These are phyloP conservation scores for Plectropomus leopardus DNA, from an alignment of 2,113 vertebrate species.

Conservation along the genomic window DNA sequence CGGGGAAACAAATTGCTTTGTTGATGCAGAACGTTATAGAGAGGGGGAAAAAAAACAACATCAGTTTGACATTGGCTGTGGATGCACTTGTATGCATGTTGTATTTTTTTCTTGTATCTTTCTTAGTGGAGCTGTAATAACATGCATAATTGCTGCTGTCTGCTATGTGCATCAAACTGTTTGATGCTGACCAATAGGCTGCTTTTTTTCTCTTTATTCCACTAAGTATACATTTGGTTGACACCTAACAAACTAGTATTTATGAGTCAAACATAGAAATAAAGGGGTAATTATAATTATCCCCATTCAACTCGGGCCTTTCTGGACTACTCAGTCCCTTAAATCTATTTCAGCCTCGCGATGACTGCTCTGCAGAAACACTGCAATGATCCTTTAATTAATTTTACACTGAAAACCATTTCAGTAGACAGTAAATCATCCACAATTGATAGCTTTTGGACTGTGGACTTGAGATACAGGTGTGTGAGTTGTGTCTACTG, in stretches of 20 bases:
- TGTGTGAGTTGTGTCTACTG: neutral
- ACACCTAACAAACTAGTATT: neutral
- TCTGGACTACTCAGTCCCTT: conserved; percentile 9
- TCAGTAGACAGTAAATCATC: neutral
- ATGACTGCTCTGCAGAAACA: conserved; percentile 2
- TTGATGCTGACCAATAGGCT: neutral
- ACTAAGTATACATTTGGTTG: neutral
- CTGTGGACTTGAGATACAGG: accelerated
- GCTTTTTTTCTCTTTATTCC: neutral
- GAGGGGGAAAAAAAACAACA: conserved; percentile 28
- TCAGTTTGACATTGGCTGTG: conserved; percentile 45
- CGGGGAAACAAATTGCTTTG: conserved; percentile 82
- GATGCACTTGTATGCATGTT: conserved; percentile 27
- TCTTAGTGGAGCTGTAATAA: conserved; percentile 11
- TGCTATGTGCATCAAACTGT: neutral
- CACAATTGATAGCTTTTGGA: neutral
- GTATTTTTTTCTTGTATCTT: conserved; percentile 52
- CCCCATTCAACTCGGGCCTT: conserved; percentile 16
- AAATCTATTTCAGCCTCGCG: neutral
- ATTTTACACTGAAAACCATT: neutral
- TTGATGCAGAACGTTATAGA: conserved; percentile 76
- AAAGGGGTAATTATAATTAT: conserved; percentile 33
- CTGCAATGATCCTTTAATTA: neutral
- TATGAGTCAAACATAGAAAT: conserved; percentile 9
- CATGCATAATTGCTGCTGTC: neutral